These are phyloP conservation scores for Diphyllodes magnificus DNA, from an alignment of 2,113 vertebrate genomes.

Conservation along the genomic window DNA sequence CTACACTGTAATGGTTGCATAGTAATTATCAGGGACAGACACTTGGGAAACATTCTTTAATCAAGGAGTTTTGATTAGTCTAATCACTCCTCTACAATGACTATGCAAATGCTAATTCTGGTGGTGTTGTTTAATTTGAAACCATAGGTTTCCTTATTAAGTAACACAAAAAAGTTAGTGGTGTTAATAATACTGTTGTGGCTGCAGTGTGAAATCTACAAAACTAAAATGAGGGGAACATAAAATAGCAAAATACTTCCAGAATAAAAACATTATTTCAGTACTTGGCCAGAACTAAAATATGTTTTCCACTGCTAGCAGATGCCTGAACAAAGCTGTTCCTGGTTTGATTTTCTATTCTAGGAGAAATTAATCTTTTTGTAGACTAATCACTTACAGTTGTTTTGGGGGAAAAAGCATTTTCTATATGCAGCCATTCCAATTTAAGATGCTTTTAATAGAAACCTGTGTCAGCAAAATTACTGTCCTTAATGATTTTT, in stretches of 20 bases:
- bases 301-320: slow-evolving; percentile 3
- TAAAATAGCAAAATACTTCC: not conserved
- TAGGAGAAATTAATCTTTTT: not conserved
- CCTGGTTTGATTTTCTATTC: slow-evolving; percentile 24
- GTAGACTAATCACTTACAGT: slow-evolving; percentile 5
- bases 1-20: not conserved
- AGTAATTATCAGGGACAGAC: slow-evolving; percentile 55
- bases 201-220: not conserved
- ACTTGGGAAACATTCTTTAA: slow-evolving; percentile 55
- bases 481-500: slow-evolving; percentile 2
- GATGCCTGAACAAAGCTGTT: slow-evolving; percentile 27
- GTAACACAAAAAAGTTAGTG: slow-evolving; percentile 47
- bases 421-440: slow-evolving; percentile 16
- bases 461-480: not conserved
- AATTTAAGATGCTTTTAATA: not conserved
- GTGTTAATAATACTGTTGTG: slow-evolving; percentile 49
- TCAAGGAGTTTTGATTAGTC: slow-evolving; percentile 68
- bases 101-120: slow-evolving; percentile 57
- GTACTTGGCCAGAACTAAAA: slow-evolving; percentile 6
- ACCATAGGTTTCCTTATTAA: slow-evolving; percentile 58
- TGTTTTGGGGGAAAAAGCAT: not conserved
- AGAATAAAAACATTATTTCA: slow-evolving; percentile 30
- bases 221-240: slow-evolving; percentile 16
- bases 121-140: slow-evolving; percentile 57
- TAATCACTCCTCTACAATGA: slow-evolving; percentile 56